Conservation (phyloP, 2,888 invertebrate genomes). For the Drosophila conformis region DNA sequence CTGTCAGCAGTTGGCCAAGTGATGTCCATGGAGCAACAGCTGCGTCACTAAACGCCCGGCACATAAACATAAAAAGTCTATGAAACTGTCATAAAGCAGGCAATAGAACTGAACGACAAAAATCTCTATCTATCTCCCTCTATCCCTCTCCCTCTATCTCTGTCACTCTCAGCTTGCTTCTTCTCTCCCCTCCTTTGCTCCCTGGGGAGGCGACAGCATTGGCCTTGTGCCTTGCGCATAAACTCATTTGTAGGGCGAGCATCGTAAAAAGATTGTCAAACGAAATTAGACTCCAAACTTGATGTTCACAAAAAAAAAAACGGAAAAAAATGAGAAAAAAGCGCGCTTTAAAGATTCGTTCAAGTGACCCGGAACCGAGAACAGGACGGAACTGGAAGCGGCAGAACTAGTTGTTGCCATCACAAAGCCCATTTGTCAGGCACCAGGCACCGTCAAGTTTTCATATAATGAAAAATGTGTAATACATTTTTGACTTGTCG, state of each 20-base stretch:
- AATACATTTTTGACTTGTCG: background rate
- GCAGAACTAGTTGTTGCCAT: background rate
- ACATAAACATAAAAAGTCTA: constrained; percentile 81
- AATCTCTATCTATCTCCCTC: constrained; percentile 16
- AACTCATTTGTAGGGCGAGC: constrained; percentile 74
- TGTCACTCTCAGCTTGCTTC: background rate
- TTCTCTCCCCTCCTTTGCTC: constrained; percentile 8
- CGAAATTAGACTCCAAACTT: constrained; percentile 60
- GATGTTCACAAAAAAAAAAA: constrained; percentile 44
- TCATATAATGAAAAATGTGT: background rate
- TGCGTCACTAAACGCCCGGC: constrained; percentile 76
- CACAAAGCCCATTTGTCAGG: constrained; percentile 9
- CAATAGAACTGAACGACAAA: constrained; percentile 78
- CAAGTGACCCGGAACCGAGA: constrained; percentile 6
- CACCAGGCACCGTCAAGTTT: constrained; percentile 16
- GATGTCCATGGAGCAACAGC: constrained; percentile 69
- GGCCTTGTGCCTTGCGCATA: constrained; percentile 58
- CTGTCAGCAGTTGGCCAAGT: constrained; percentile 20
- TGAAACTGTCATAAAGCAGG: constrained; percentile 81
- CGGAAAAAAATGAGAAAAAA: constrained; percentile 64
- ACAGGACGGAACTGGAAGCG: background rate
- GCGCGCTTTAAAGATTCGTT: constrained; percentile 36
- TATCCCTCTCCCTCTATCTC: background rate
- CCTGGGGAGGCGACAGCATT: constrained; percentile 41
- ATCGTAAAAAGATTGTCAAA: constrained; percentile 67